Evolutionary conservation across 2,888 invertebrate genomes (phyloP).

Genomic region (Fragum fragum): DNA sequence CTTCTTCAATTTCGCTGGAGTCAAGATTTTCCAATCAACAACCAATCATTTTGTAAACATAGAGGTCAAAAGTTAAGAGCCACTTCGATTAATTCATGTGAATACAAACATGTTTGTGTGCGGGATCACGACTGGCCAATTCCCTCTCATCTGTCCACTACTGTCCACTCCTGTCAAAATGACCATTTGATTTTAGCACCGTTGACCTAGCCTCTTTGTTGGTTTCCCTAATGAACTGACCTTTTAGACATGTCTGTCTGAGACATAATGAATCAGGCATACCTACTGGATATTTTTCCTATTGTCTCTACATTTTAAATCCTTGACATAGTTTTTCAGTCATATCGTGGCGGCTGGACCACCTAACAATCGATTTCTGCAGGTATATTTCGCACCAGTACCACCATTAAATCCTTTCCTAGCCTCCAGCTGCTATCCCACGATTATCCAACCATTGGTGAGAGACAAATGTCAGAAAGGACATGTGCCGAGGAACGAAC

Average conservation of each 20-base stretch:
- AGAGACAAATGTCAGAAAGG: no score
- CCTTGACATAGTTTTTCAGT: no score
- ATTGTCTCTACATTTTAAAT: no score
- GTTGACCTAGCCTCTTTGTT: constrained; percentile 2
- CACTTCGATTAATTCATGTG: constrained; percentile 18
- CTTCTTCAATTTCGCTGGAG: no score
- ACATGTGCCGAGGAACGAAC: no score
- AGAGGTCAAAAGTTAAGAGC: constrained; percentile 24
- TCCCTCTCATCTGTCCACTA: background rate
- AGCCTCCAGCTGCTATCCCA: no score
- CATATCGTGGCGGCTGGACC: no score
- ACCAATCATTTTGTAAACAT: constrained; percentile 17
- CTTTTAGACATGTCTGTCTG: background rate
- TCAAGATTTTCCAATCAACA: constrained; percentile 3
- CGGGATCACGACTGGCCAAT: constrained; percentile 14
- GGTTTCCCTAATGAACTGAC: constrained; percentile 3
- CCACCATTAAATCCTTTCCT: no score
- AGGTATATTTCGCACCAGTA: no score
- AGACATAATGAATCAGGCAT: background rate
- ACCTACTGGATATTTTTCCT: no score
- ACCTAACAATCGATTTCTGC: no score
- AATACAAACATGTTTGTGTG: constrained; percentile 28
- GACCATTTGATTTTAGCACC: constrained; percentile 17
- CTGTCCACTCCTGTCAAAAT: constrained; percentile 19
- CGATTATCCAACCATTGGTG: no score